Evolutionary conservation across 2,888 invertebrate genomes (phyloP).

Genomic region (Poecilus cupreus): DNA sequence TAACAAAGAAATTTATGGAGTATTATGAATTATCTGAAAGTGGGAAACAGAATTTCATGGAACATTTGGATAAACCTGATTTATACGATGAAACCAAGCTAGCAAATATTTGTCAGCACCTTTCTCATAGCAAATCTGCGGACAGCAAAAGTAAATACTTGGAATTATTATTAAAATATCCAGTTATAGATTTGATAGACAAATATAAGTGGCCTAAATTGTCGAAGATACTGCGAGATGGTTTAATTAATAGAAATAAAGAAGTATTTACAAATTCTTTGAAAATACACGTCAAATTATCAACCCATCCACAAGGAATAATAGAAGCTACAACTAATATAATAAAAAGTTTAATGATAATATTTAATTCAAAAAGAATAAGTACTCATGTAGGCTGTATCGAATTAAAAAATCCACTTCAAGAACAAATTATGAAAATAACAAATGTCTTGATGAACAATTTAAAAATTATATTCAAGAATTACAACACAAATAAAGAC

Average conservation of each 20-base stretch:
- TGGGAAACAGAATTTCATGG: constrained; percentile 17
- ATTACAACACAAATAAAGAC: constrained; percentile 60
- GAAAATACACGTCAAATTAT: constrained; percentile 63
- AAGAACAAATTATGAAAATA: constrained; percentile 54
- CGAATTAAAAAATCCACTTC: constrained; percentile 44
- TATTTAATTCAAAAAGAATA: constrained; percentile 29
- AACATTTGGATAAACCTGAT: constrained; percentile 41
- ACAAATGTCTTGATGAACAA: constrained; percentile 60
- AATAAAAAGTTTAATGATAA: constrained; percentile 56
- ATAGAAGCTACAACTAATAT: constrained; percentile 63
- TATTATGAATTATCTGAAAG: not conserved
- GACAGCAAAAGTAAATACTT: not conserved
- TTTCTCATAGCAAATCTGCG: not conserved
- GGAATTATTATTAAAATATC: constrained; percentile 29
- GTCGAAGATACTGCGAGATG: constrained; percentile 62
- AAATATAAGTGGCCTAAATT: constrained; percentile 61
- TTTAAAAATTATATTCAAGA: constrained; percentile 58
- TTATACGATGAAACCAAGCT: constrained; percentile 31
- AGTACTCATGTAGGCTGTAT: not conserved
- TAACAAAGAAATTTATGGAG: constrained; percentile 31
- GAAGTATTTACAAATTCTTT: constrained; percentile 62
- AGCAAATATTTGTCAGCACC: not conserved
- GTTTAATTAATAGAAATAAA: constrained; percentile 61
- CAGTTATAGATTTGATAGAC: constrained; percentile 41
- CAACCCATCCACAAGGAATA: constrained; percentile 59